Evolutionary conservation across 2,797 vertebrate genomes (phyloP), one percentile per base, ranked within the genome.

Genomic region (Anas georgica): DNA sequence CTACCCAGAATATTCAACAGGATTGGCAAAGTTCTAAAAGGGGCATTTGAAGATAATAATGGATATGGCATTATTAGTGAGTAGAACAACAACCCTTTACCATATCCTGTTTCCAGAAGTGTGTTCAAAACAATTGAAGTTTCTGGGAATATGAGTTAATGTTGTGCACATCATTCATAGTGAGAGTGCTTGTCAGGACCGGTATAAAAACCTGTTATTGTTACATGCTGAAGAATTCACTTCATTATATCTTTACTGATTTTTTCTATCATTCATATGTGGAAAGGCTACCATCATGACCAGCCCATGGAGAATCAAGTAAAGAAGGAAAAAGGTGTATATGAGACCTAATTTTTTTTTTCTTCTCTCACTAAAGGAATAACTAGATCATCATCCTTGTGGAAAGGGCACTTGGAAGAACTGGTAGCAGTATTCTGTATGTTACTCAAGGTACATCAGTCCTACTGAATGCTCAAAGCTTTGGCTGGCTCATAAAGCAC

Each of bases 1-100:
- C 94, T 96, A 89, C 85, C 66, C 80, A 82, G 94, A 90, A 92
- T 91, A 92, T 96, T 95, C 88, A 66, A 92, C 0, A 31, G 48
- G 63, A 43, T 88, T 90, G 91, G 87, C 81, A 91, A 89, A 90
- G 93, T 93, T 95, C 75, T 95, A 91, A 95, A 95, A 88, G 76
- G 35, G 75, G 11, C 22, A 76, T 92, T 88, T 80, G 58, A 89
- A 95, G 64, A 94, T 80, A 93, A 70, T 89, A 76, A 77, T 80
- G 86, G 48, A 50, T 90, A 64, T 25, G 17, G 17, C 39, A 89
- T 87, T 93, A 83, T 85, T 80, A 85, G 50, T 11, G 17, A 55
- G 33, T 25, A 80, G 64, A 86, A 84, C 3, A 25, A 48, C 62
- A 91, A 8, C 21, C 45, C 29, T 11, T 86, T 56, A 69, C 3